Base-by-base conservation (phyloP, 2,888 invertebrate species). In the Rhagonycha lutea region DNA sequence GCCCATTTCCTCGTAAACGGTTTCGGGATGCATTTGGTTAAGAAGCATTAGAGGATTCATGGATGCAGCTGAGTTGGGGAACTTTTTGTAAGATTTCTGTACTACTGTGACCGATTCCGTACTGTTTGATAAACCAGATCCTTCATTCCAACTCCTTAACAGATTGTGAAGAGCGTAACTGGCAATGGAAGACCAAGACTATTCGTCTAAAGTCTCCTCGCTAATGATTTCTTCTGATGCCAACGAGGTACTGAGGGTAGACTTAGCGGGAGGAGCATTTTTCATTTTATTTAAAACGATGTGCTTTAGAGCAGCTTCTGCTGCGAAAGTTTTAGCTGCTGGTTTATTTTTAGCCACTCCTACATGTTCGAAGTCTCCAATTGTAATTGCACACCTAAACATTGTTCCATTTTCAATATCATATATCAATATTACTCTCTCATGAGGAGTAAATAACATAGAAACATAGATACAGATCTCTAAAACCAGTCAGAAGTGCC, bases 131-230 rank as follows among this genome's bases (percentile, higher is more conserved):
- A n/a, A n/a, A n/a, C n/a, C n/a, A n/a, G 94, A 94, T 82, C 94
- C 93, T 83, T 91, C 92, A 87, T 95, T 94, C 96, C 96, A 96
- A 85, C 94, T 94, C 2, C 91, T 88, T 87, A 96, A 95, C 75
- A 96, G 89, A 88, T 95, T 96, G 87, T 93, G 94, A 77, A 96
- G 90, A 77, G 96, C 96, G 89, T 94, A 96, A 28, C 95, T 94
- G 4, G 95, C 95, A 82, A 96, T 90, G 86, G 95, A 95, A 80
- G 94, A 92, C 95, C 95, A 95, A 0, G 77, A 74, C 60, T 63
- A 9, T 87, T 87, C 8, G 2, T 18, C 18, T 18, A 18, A 18
- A 18, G 1, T 18, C 18, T 18, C 18, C 1, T 18, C 2, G 18
- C 1, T 18, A 18, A 18, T 18, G 18, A 1, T 18, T 65, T 71